Base-by-base conservation (phyloP, 2,888 invertebrate genomes). In the Pammene fasciana region DNA sequence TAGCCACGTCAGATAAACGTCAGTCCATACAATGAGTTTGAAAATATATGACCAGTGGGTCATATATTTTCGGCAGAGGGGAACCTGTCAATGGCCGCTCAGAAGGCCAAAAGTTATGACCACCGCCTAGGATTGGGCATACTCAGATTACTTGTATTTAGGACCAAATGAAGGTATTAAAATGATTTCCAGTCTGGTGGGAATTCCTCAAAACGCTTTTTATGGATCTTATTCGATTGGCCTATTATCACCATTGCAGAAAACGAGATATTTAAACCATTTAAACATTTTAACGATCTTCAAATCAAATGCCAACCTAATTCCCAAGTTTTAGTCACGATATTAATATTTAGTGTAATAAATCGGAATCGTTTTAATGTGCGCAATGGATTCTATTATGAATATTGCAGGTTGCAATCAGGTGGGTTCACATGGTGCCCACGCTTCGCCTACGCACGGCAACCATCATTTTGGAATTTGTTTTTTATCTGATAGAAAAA, bases 391-490 rank as follows among this genome's bases (percentile, higher is more conserved):
- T 68, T 64, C 64, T 57, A 65, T 68, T 59, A 68, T 46, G 52
- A 68, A 65, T 64, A 60, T 65, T 56, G 55, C 41, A 65, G 48
- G 14, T 18, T 18, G 59, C 26, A 36, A 54, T 54, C 54, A 54
- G 8, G 52, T 10, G 13, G 26, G 34, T 34, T 54, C 54, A n/a
- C 34, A 10, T 54, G 54, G 68, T 64, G 50, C 59, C 55, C 43
- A 64, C 54, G 14, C 54, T 6, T 56, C 48, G 56, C 67, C 14
- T 26, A 61, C 61, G 48, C 48, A 54, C 36, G 75, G 83, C 79
- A 74, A 75, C 86, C 81, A 86, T 74, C 67, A 48, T 16, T 75
- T 68, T 13, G 56, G 46, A 52, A 67, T 56, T 38, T 13, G 8
- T 34, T 62, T 14, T 38, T 48, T 26, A 62, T 62, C 62, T 52